phyloP scores from a whole-genome alignment of 2,797 vertebrate species.

The Pogonophryne albipinna region DNA sequence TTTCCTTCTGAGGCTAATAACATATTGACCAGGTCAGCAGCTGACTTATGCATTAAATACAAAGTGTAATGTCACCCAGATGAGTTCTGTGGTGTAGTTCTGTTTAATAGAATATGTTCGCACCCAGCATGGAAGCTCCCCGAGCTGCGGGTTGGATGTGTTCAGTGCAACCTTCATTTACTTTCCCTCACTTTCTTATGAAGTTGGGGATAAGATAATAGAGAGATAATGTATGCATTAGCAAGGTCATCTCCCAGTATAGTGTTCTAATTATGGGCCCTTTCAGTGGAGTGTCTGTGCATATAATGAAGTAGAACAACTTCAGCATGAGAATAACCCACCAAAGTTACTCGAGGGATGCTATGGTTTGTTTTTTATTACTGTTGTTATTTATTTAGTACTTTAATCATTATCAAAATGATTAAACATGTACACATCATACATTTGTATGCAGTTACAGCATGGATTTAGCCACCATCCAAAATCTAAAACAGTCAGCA shows the following conservation, averaged over 20 bases:
- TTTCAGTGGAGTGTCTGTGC: constrained; percentile 8
- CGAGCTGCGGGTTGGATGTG: constrained; percentile 18
- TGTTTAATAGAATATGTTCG: constrained; percentile 32
- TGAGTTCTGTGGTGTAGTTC: constrained; percentile 26
- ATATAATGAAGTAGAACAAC: constrained; percentile 17
- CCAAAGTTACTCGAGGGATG: background rate
- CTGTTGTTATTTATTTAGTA: too few relatives aligned
- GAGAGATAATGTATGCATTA: constrained; percentile 41
- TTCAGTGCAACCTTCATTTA: constrained; percentile 32
- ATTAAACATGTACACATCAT: background rate
- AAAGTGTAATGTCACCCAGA: constrained; percentile 27
- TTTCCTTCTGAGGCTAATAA: constrained; percentile 8
- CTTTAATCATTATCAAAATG: background rate
- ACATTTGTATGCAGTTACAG: background rate
- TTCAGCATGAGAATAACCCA: background rate
- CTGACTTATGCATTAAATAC: constrained; percentile 31
- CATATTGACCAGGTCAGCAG: constrained; percentile 33
- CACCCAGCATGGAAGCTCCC: constrained; percentile 15
- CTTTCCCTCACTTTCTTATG: constrained; percentile 31
- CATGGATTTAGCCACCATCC: constrained; percentile 7
- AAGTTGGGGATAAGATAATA: constrained; percentile 30
- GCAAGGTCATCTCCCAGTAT: constrained; percentile 38
- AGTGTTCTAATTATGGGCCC: constrained; percentile 21
- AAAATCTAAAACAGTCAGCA: background rate
- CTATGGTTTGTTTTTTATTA: background rate